Evolutionary conservation across 2,797 vertebrate species (phyloP).

Genomic region (Hippoglossus hippoglossus): DNA sequence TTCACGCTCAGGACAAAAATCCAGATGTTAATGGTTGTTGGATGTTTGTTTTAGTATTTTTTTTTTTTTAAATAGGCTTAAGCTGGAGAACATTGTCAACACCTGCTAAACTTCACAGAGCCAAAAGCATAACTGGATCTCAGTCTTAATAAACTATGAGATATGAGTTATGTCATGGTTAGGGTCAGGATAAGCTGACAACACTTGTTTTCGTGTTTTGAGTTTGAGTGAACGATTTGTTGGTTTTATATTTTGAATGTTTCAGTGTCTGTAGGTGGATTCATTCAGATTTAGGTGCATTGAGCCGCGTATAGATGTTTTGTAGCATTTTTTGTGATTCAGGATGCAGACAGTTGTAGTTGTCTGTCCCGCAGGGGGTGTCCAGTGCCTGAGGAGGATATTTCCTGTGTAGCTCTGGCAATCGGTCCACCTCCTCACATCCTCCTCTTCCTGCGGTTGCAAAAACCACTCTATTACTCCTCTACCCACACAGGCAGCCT

Average conservation of each 20-base stretch:
- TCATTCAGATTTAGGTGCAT: conserved; percentile 9
- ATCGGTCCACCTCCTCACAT: conserved; percentile 62
- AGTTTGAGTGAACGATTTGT: neutral
- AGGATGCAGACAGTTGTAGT: conserved; percentile 33
- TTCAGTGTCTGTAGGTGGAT: neutral
- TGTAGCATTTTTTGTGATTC: conserved; percentile 18
- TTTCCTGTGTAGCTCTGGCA: conserved; percentile 65
- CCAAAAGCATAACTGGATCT: neutral
- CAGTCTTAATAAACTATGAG: neutral
- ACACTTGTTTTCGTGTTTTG: too few relatives aligned
- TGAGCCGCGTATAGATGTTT: conserved; percentile 20
- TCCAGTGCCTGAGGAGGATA: conserved; percentile 46
- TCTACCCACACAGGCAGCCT: conserved; percentile 64
- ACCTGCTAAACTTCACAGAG: too few relatives aligned
- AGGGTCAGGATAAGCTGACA: too few relatives aligned
- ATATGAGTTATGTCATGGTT: neutral
- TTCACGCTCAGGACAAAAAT: too few relatives aligned
- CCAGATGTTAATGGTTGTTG: too few relatives aligned
- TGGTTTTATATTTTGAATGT: neutral
- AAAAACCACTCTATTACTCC: conserved; percentile 61
- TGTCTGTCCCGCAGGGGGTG: conserved; percentile 44
- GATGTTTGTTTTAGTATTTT: too few relatives aligned
- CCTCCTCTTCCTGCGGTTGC: conserved; percentile 55
- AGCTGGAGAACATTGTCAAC: too few relatives aligned
- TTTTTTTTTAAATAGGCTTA: too few relatives aligned